These are phyloP conservation scores for Ephydatia muelleri DNA, from an alignment of 37 sponge, comb jelly and placozoan genomes.

Conservation along the genomic window DNA sequence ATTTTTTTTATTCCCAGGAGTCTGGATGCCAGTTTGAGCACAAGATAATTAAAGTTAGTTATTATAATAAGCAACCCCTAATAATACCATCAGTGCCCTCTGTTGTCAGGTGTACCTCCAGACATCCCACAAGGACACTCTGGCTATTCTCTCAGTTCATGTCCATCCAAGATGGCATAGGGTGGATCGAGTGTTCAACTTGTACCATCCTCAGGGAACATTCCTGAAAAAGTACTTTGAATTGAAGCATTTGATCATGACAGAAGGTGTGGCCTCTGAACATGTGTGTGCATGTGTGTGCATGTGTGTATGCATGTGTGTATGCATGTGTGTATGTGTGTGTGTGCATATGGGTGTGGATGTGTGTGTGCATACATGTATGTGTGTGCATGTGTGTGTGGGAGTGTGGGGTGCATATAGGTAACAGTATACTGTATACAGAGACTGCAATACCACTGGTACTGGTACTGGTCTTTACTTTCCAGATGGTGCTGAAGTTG, in stretches of 20 bases:
- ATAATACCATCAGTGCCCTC: not conserved
- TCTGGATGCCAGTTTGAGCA: not conserved
- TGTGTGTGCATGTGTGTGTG: not conserved
- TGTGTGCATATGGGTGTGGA: not conserved
- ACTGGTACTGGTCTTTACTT: not conserved
- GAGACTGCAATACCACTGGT: too few relatives aligned
- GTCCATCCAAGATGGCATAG: conserved; percentile 25
- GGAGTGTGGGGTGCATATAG: too few relatives aligned
- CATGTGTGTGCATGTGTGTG: not conserved
- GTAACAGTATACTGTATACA: too few relatives aligned
- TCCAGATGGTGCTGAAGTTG: not conserved
- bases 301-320: not conserved
- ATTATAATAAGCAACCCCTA: not conserved
- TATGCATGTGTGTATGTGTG: not conserved
- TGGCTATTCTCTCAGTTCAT: conserved; percentile 32
- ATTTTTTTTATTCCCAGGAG: too few relatives aligned
- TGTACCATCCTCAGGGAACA: conserved; percentile 65
- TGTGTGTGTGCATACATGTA: not conserved
- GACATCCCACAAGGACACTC: conserved; percentile 16
- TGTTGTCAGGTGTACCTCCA: conserved; percentile 38
- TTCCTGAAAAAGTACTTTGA: conserved; percentile 41
- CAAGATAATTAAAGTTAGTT: not conserved
- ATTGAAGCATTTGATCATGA: not conserved
- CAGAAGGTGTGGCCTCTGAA: not conserved
- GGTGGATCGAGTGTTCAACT: conserved; percentile 45